Conservation (phyloP, 23 tunicate species). For the Ciona savignyi region DNA sequence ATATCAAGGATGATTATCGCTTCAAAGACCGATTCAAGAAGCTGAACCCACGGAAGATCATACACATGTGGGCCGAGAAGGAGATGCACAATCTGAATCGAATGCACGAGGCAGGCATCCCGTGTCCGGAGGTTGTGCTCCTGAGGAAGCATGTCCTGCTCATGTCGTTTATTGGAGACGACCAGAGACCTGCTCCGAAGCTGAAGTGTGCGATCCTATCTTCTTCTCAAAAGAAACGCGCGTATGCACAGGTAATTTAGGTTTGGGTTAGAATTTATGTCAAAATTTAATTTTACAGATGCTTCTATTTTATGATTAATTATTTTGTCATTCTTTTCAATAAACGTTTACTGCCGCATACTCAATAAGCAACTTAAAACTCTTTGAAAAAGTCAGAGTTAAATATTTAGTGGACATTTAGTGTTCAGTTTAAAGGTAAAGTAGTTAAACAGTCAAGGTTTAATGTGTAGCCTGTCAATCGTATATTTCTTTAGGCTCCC, state of each 20-base stretch:
- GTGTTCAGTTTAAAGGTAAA: no score
- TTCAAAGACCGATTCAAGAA: slow-evolving; percentile 94
- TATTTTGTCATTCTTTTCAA: no score
- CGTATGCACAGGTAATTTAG: slow-evolving; percentile 58
- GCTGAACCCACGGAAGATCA: slow-evolving; percentile 78
- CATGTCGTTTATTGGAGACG: slow-evolving; percentile 86
- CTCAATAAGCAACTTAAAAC: background rate
- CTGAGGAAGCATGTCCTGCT: slow-evolving; percentile 85
- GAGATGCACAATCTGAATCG: slow-evolving; percentile 78
- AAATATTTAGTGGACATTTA: no score
- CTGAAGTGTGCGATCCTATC: slow-evolving; percentile 65
- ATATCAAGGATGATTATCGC: slow-evolving; percentile 93
- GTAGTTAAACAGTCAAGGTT: no score
- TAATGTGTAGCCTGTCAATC: no score
- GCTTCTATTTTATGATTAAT: no score
- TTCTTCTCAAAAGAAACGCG: slow-evolving; percentile 33
- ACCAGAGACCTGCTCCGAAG: slow-evolving; percentile 74
- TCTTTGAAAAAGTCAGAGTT: background rate
- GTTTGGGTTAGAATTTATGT: no score
- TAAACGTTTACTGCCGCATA: no score
- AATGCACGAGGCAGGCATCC: slow-evolving; percentile 54
- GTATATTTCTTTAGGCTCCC: no score
- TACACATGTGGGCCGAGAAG: slow-evolving; percentile 97
- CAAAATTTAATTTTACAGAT: no score
- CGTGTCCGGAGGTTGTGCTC: slow-evolving; percentile 86